Conservation (phyloP, 2,888 invertebrate genomes). For the Orchestes rusci region DNA sequence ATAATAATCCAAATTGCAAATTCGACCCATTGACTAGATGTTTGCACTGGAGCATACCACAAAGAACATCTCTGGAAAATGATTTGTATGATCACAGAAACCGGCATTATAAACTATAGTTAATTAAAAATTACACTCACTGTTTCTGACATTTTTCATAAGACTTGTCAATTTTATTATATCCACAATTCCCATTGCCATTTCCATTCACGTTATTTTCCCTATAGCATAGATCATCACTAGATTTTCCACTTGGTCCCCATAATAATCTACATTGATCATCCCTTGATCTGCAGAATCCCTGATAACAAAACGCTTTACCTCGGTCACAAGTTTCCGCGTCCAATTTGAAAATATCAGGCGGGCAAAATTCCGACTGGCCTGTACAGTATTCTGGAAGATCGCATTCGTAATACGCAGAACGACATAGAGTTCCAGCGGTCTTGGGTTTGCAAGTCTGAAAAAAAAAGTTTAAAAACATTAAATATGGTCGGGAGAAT, state of each 20-base stretch:
- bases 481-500: no score
- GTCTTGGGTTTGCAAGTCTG: conserved; percentile 68
- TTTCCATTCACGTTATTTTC: conserved; percentile 73
- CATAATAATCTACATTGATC: conserved; percentile 90
- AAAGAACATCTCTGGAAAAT: conserved; percentile 59
- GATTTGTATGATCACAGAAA: no score
- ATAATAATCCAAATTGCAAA: conserved; percentile 93
- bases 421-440: conserved; percentile 74
- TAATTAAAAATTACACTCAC: no score
- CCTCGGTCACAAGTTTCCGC: conserved; percentile 72
- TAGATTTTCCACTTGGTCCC: conserved; percentile 85
- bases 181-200: conserved; percentile 90
- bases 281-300: conserved; percentile 41
- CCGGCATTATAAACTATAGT: no score
- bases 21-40: conserved; percentile 87
- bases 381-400: conserved; percentile 94
- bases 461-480: no score
- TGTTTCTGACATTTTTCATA: conserved; percentile 64
- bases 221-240: conserved; percentile 77
- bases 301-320: conserved; percentile 77
- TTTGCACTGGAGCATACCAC: conserved; percentile 92
- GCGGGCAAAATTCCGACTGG: conserved; percentile 86
- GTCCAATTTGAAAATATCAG: conserved; percentile 84
- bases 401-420: conserved; percentile 84
- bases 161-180: conserved; percentile 63